phyloP scores from a whole-genome alignment of 1,140 invertebrate genomes.

The Acromyrmex charruanus region DNA sequence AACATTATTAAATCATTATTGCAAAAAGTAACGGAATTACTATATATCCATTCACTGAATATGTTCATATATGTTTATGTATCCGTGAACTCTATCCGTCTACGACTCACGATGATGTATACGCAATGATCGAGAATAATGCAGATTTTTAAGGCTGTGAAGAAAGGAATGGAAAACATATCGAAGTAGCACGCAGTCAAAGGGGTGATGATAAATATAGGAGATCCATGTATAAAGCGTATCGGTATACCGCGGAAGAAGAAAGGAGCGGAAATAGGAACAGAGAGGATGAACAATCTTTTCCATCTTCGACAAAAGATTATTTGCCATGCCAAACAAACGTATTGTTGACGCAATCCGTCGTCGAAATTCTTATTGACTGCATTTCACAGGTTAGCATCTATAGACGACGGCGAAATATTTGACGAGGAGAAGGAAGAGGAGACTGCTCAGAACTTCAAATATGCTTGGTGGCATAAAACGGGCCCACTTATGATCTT shows the following conservation, averaged over 20 bases:
- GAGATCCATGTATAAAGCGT: constrained; percentile 21
- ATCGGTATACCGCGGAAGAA: constrained; percentile 4
- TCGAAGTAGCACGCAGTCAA: constrained; percentile 12
- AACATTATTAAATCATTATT: no score
- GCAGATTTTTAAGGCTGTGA: background rate
- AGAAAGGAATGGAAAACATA: background rate
- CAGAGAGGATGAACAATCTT: background rate
- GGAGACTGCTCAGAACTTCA: constrained; percentile 25
- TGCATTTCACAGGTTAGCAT: constrained; percentile 25
- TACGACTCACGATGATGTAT: background rate
- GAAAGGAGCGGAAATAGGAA: constrained; percentile 29
- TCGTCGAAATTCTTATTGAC: constrained; percentile 39
- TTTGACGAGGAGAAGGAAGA: constrained; percentile 25
- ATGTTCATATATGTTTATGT: background rate
- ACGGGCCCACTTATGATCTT: constrained; percentile 47
- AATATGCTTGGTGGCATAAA: constrained; percentile 56
- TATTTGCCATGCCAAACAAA: constrained; percentile 40
- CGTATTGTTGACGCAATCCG: constrained; percentile 38
- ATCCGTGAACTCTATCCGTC: background rate
- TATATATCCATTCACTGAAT: background rate
- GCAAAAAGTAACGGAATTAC: no score
- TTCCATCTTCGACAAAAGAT: constrained; percentile 28
- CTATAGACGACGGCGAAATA: constrained; percentile 15
- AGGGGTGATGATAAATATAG: constrained; percentile 1
- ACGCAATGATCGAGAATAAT: constrained; percentile 8